These are phyloP conservation scores for Leucosticte australis DNA, from an alignment of 2,113 vertebrate genomes.

Conservation along the genomic window DNA sequence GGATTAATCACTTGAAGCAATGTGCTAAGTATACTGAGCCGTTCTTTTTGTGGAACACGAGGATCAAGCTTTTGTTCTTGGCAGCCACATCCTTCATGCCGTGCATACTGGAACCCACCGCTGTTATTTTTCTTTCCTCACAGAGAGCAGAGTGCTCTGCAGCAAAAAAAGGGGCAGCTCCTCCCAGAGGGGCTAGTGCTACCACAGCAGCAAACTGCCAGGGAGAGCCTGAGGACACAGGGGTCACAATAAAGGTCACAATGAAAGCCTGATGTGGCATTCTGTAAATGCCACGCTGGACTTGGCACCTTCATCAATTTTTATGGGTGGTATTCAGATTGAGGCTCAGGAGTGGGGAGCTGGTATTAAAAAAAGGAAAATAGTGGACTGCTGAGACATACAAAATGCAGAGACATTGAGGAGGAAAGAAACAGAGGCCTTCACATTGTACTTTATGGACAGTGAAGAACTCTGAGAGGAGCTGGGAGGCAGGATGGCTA, in stretches of 20 bases:
- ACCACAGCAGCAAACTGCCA: background rate
- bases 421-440: background rate
- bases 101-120: background rate
- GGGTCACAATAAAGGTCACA: background rate
- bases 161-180: background rate
- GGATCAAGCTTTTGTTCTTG: slow-evolving; percentile 29
- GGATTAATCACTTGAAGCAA: slow-evolving; percentile 30
- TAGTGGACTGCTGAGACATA: background rate
- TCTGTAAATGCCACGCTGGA: background rate
- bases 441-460: background rate
- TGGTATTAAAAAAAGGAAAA: background rate
- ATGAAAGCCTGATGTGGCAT: background rate
- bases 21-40: background rate
- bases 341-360: background rate
- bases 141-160: background rate
- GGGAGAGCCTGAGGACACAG: background rate
- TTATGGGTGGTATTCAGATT: background rate
- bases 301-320: background rate
- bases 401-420: background rate
- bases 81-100: slow-evolving; percentile 24
- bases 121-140: background rate
- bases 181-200: background rate
- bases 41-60: slow-evolving; percentile 6
- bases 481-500: background rate
- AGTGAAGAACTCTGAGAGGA: background rate